Base-by-base conservation (phyloP, 2,888 invertebrate species). In the Quadroppia sp. region DNA sequence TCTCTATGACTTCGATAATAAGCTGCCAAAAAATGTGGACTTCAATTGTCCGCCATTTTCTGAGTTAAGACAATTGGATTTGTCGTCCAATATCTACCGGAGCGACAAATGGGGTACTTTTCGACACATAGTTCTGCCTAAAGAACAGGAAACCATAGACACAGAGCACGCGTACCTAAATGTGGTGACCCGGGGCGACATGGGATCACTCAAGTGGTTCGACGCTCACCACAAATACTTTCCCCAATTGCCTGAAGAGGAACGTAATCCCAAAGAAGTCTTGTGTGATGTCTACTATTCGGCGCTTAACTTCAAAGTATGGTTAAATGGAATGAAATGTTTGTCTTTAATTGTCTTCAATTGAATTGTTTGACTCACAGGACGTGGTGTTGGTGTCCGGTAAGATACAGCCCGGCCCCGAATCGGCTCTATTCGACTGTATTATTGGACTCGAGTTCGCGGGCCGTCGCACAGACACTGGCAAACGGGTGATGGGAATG, bases 401-500 rank as follows among this genome's bases (percentile, higher is more conserved):
- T 32, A 73, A 67, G 45, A 69, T 69, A 2, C 36, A 64, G 28
- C 64, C 72, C 7, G 64, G 72, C 1, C 42, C 30, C 25, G 74
- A 36, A 36, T 4, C 71, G 17, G 42, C 23, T 20, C 40, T 74
- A 15, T 45, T 48, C 30, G 97, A 98, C 79, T 96, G 96, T 83
- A 90, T 97, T 79, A 86, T 96, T 75, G 96, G 96, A 56, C 85
- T 96, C 79, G 96, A 97, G 83, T 96, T 96, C 83, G 88, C 94
- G 76, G 96, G 96, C 0, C 74, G 80, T 74, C 87, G 90, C 20
- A 87, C 90, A 80, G 83, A 86, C 0, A 80, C 82, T 73, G 94
- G 93, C 13, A 85, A 86, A 72, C 87, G 94, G 77, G 89, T 95
- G 0, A 95, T 96, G 94, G 94, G 94, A 78, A 91, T 94, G 88